Base-by-base conservation (phyloP, 2,797 vertebrate species). In the Mormyrus hasselquistii region DNA sequence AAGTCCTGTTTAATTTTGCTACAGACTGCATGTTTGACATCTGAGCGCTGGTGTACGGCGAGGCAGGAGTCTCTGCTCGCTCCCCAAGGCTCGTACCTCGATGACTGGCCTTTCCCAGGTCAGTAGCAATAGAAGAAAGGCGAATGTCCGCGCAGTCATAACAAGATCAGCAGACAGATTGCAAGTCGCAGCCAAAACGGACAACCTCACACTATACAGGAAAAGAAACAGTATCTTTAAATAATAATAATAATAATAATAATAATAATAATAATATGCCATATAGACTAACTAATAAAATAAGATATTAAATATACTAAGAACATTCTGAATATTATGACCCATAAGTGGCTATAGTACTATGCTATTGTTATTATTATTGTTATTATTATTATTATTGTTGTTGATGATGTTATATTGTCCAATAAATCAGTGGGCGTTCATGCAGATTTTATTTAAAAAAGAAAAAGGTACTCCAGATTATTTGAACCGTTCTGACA, bases 71-170 rank as follows among this genome's bases (percentile, higher is more conserved):
- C 19, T 3, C 52, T 19, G 34, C 76, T 47, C 76, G 76, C 76
- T 82, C 41, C 76, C 16, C 41, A 47, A 47, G 76, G 76, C 76
- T 82, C 76, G 41, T 85, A 85, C 83, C n/a, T 14, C 19, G 44
- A 47, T 85, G 49, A 52, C 83, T 25, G 49, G 44, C 83, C 83
- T 85, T 47, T 82, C 76, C 73, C 73, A 44, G 82, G n/a, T 84
- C 19, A 84, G 44, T 50, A n/a, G 16, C 41, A 49, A 49, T n/a
- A 52, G 82, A 29, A 84, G 14, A 84, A 84, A 50, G 7, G 49
- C 25, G n/a, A 85, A 50, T 25, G 83, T 52, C 83, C 47, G 49
- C 22, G 12, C 44, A 85, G 47, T 3, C 49, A 85, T 85, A 85
- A 85, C 82, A 85, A 85, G 44, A 85, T 85, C 25, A 50, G n/a